Evolutionary conservation across 2,113 vertebrate genomes (phyloP), one percentile per base, ranked within the genome.

Genomic region (Sinocyclocheilus rhinocerous): DNA sequence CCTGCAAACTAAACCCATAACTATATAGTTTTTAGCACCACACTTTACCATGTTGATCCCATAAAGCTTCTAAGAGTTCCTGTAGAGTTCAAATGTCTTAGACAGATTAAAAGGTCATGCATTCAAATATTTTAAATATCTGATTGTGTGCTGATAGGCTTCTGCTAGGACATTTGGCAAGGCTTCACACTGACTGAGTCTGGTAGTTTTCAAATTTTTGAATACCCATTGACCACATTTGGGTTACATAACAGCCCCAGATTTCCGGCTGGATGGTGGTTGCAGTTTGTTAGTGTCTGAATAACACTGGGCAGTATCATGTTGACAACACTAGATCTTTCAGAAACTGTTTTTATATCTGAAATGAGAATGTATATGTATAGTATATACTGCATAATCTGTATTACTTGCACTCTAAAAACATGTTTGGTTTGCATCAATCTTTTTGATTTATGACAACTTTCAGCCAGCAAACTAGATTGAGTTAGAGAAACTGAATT

Each of bases 221-320:
- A 69, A 81, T 67, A 24, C 9, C 79, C 79, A 81, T 48, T 81
- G 79, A 67, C n/a, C 61, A 81, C 61, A 29, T 81, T 29, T 36
- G 61, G 10, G 39, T 65, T 81, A 67, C n/a, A n/a, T 48, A 81
- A 65, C 79, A 81, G 39, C 20, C 79, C 79, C 18, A 81, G 59
- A 48, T 81, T 67, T 20, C 39, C 4, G 9, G 79, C 26, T 82
- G 42, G 63, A 36, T 52, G 80, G 81, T 1, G 5, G 15, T 81
- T 29, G 16, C 39, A 18, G 57, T 55, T 78, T 79, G 77, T n/a
- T 59, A 61, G 29, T 81, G 36, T 81, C 59, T 81, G 22, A 16
- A 42, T 61, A 42, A 10, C 33, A 79, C 1, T 26, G 33, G 12
- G 20, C 57, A 26, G 52, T 63, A 45, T 80, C 33, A 24, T 63